Base-by-base conservation (phyloP, 2,888 invertebrate genomes). In the Orthosia gracilis region DNA sequence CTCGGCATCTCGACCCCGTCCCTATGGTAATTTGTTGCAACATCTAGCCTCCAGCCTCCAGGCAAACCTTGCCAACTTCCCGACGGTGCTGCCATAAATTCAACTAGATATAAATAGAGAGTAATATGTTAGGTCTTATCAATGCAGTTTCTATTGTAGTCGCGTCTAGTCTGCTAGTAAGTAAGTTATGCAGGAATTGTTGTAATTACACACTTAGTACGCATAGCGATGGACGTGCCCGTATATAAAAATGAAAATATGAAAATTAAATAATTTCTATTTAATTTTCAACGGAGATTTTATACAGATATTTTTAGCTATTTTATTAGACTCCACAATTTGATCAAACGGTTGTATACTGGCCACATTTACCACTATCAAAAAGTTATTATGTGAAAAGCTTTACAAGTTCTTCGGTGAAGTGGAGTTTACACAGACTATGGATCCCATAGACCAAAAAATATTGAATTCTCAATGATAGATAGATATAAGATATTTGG, bases 1-100 rank as follows among this genome's bases (percentile, higher is more conserved):
- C 89, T 89, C 87, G 84, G 84, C 17, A 26, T 70, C 74, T 74
- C 85, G 80, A 81, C 73, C 57, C 58, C 63, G 50, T 73, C 82
- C 65, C 68, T 79, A 86, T 82, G 86, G 84, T 86, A 91, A 90
- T 90, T 90, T 90, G 88, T 89, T 88, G 85, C 82, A 78, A 85
- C 79, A 79, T 86, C 79, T 81, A 70, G 80, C 86, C 87, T 84
- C 66, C 78, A 70, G 80, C 86, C 87, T 84, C 66, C 78, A 80
- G 86, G 84, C 87, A 80, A 71, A 78, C 73, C 81, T 75, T 70
- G 84, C 78, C 77, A 82, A 75, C 78, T 84, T 73, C 78, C 76
- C 76, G 84, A 78, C 74, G 64, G 26, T 82, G 69, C 73, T 64
- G 55, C 80, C 83, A 88, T 90, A 90, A 90, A 90, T 89, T 87